Conservation (phyloP, 2,888 invertebrate genomes). For the Oscheius sp. region DNA sequence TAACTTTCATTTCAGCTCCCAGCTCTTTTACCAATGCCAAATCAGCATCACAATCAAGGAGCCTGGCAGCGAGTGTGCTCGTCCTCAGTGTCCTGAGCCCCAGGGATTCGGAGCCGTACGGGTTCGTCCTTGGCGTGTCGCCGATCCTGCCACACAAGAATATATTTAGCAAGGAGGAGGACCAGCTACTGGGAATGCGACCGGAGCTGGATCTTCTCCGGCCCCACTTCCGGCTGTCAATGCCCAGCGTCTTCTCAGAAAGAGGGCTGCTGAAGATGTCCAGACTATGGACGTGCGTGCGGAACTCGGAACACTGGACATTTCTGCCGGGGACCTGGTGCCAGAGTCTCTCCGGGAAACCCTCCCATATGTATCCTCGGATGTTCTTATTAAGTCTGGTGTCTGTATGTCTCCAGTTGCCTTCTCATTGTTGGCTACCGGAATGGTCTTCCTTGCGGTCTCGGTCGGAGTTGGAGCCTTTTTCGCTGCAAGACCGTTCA, state of each 20-base stretch:
- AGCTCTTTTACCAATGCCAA: constrained; percentile 71
- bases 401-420: constrained; percentile 19
- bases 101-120: constrained; percentile 69
- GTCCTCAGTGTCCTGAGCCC: constrained; percentile 70
- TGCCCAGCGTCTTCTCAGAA: constrained; percentile 19
- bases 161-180: constrained; percentile 8
- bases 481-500: constrained; percentile 5
- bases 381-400: neutral
- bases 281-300: constrained; percentile 25
- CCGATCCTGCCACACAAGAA: too few species aligned
- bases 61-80: constrained; percentile 70
- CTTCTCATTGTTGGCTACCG: constrained; percentile 18
- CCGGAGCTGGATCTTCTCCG: constrained; percentile 11
- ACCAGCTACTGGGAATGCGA: neutral
- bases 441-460: constrained; percentile 17
- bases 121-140: neutral
- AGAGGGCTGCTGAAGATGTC: neutral
- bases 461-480: constrained; percentile 10
- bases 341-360: neutral
- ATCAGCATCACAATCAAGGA: constrained; percentile 70
- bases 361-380: constrained; percentile 6
- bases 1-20: constrained; percentile 44
- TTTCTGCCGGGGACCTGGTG: neutral
- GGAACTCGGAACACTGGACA: constrained; percentile 18
- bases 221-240: neutral